Percentiles rank a stretch among this genome's conserved stretches.
These are phyloP conservation scores for Biston betularia DNA, from an alignment of 2,888 invertebrate genomes.

Conservation along the genomic window DNA sequence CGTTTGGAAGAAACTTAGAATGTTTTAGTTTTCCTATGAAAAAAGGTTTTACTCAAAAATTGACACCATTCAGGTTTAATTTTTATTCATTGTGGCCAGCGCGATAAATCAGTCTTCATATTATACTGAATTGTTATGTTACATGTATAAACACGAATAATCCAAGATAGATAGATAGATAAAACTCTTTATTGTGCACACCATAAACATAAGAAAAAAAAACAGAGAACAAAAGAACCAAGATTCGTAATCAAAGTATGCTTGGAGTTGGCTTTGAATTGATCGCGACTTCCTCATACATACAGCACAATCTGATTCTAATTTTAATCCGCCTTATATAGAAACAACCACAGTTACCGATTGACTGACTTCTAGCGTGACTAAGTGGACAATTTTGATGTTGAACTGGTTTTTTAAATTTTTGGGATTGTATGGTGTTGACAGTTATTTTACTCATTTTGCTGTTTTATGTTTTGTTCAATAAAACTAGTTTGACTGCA, in stretches of 20 bases:
- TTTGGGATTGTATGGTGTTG: not conserved
- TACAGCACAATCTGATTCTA: slow-evolving; percentile 19
- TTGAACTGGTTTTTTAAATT: not conserved
- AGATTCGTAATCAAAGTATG: not conserved
- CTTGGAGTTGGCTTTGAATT: slow-evolving; percentile 6
- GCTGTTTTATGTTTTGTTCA: not conserved
- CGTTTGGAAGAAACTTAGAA: too few relatives aligned
- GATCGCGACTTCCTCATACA: slow-evolving; percentile 27
- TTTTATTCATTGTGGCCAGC: too few relatives aligned
- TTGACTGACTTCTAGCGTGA: slow-evolving; percentile 5
- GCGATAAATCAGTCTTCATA: too few relatives aligned
- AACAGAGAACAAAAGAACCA: slow-evolving; percentile 8
- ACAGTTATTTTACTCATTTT: not conserved
- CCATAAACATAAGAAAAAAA: not conserved
- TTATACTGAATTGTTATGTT: too few relatives aligned
- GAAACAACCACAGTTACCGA: slow-evolving; percentile 7
- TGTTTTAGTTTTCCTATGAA: too few relatives aligned
- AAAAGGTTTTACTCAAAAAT: too few relatives aligned
- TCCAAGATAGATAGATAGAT: too few relatives aligned
- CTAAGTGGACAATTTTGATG: slow-evolving; percentile 2
- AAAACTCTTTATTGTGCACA: too few relatives aligned
- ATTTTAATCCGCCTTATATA: slow-evolving; percentile 25
- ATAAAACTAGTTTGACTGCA: not conserved
- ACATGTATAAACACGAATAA: too few relatives aligned
- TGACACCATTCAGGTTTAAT: too few relatives aligned